Evolutionary conservation across 2,888 invertebrate species (phyloP).

Genomic region (Eristalinus sepulchralis): DNA sequence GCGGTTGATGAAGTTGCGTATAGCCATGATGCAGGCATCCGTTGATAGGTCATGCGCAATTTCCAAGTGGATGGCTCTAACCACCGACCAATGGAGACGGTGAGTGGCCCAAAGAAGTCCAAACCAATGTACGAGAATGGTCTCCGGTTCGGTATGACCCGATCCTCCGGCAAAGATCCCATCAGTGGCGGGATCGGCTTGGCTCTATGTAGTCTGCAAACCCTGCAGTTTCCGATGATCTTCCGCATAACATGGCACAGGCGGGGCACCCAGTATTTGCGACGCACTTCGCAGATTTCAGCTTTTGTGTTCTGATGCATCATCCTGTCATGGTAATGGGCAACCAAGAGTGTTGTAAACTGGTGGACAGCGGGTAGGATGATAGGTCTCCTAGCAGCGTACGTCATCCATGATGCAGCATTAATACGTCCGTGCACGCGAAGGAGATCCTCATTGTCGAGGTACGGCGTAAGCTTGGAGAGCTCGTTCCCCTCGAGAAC

Average conservation of each 20-base stretch:
- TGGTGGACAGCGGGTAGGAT: conserved; percentile 37
- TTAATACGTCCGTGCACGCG: conserved; percentile 38
- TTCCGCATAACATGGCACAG: not conserved
- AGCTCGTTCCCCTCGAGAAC: conserved; percentile 1
- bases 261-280: not conserved
- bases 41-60: conserved; percentile 37
- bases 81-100: conserved; percentile 64
- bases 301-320: not conserved
- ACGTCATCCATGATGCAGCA: conserved; percentile 49
- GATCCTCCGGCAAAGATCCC: conserved; percentile 62
- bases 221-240: not conserved
- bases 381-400: too few relatives aligned
- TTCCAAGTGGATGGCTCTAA: conserved; percentile 34
- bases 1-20: conserved; percentile 51
- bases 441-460: conserved; percentile 24
- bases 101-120: conserved; percentile 59
- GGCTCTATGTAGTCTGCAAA: not conserved
- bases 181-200: conserved; percentile 47
- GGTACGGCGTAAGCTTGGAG: conserved; percentile 25
- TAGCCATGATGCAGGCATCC: conserved; percentile 47
- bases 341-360: not conserved
- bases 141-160: conserved; percentile 58
- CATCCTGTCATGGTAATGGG: not conserved
- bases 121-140: conserved; percentile 64
- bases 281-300: not conserved